Conservation (phyloP, 1,140 invertebrate genomes). For the Neoseiulus cucumeris region DNA sequence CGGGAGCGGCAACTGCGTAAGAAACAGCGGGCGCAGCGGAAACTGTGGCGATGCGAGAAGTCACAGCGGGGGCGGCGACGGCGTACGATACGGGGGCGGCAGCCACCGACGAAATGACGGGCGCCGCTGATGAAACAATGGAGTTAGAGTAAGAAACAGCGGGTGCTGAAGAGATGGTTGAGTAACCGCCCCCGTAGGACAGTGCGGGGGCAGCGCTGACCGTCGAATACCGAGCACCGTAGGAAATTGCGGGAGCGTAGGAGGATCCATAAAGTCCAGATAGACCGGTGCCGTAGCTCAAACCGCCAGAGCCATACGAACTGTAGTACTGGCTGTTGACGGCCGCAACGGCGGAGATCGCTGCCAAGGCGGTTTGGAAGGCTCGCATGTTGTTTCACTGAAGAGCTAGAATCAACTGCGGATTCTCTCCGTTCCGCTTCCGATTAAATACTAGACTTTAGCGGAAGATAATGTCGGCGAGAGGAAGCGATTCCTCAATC, state of each 20-base stretch:
- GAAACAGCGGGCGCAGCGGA: neutral
- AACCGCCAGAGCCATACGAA: neutral
- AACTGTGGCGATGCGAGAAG: neutral
- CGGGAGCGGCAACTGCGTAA: neutral
- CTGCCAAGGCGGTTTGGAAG: neutral
- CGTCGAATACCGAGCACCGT: neutral
- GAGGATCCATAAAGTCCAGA: neutral
- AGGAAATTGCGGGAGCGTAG: neutral
- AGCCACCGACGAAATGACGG: neutral
- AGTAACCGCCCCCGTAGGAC: neutral
- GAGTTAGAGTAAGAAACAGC: neutral
- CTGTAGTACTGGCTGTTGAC: neutral
- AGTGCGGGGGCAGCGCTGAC: neutral
- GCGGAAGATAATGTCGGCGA: no score
- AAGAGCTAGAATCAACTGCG: neutral
- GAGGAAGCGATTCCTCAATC: no score
- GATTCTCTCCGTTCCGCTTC: neutral
- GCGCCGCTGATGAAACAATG: no score
- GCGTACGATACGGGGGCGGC: neutral
- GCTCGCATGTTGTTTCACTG: neutral
- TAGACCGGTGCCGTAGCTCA: neutral
- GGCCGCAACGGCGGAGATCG: neutral
- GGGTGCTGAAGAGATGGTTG: neutral
- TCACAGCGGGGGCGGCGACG: neutral
- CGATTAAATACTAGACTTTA: conserved; percentile 2